Evolutionary conservation across 2,888 invertebrate species (phyloP).

Genomic region (Leucania comma): DNA sequence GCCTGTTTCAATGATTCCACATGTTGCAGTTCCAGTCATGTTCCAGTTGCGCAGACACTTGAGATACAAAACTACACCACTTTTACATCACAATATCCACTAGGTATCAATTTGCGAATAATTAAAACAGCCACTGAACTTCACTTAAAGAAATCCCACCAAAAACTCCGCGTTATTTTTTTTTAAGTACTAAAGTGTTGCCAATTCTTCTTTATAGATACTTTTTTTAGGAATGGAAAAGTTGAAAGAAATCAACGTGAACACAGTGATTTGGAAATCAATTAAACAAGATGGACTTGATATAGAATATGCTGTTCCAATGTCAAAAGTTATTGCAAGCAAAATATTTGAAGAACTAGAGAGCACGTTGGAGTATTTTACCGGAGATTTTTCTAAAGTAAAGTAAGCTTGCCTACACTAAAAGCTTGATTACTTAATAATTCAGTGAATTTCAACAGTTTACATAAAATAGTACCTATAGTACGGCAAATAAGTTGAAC

Average conservation of each 20-base stretch:
- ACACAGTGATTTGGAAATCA: slow-evolving; percentile 76
- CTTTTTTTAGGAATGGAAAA: slow-evolving; percentile 64
- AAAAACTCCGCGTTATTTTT: no score
- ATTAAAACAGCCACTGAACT: no score
- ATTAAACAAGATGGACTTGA: slow-evolving; percentile 89
- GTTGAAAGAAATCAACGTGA: slow-evolving; percentile 71
- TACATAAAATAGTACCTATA: no score
- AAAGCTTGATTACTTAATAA: not conserved
- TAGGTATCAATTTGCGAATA: no score
- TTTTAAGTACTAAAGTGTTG: slow-evolving; percentile 26
- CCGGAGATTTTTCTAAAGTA: slow-evolving; percentile 91
- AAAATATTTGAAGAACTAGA: slow-evolving; percentile 89
- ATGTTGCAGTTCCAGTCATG: no score
- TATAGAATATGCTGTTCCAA: slow-evolving; percentile 89
- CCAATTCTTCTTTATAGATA: slow-evolving; percentile 15
- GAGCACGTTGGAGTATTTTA: slow-evolving; percentile 91
- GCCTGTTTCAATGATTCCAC: no score
- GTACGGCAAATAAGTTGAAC: no score
- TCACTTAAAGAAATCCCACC: no score
- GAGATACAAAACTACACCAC: no score
- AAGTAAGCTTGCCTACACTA: slow-evolving; percentile 69
- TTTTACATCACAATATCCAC: no score
- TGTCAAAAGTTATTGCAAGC: slow-evolving; percentile 84
- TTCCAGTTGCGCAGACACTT: no score
- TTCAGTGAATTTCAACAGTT: not conserved